Evolutionary conservation across 2,113 vertebrate species (phyloP).

Genomic region (Pseudonaja textilis): DNA sequence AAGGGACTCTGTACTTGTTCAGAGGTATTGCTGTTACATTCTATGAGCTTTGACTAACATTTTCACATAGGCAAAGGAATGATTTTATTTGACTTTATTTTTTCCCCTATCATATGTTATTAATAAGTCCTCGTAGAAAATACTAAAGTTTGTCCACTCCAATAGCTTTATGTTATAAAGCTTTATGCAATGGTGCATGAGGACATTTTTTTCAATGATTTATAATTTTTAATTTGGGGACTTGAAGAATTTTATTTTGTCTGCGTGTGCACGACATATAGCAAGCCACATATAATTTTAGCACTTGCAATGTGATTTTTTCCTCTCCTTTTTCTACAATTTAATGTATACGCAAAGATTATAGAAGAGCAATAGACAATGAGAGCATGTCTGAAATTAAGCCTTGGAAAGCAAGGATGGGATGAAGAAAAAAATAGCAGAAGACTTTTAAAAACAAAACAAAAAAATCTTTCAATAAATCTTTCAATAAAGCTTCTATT

Average conservation of each 20-base stretch:
- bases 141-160: too few relatives aligned
- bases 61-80: not conserved
- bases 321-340: not conserved
- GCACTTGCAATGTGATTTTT: not conserved
- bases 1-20: not conserved
- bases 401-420: not conserved
- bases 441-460: not conserved
- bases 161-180: not conserved
- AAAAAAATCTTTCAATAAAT: not conserved
- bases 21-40: not conserved
- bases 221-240: not conserved
- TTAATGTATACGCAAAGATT: not conserved
- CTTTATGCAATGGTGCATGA: not conserved
- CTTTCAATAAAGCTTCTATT: not conserved
- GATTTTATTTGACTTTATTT: not conserved
- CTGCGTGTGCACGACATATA: not conserved
- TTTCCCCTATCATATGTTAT: not conserved
- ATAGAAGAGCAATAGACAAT: constrained; percentile 4
- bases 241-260: not conserved
- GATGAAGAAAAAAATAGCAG: not conserved
- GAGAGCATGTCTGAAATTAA: constrained; percentile 18
- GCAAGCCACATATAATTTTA: not conserved
- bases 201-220: not conserved
- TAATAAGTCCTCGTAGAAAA: not conserved
- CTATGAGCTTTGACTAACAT: not conserved